A percentile compares a stretch with the other conserved stretches of the same genome.
Conservation (phyloP, 2,797 vertebrate species). For the Hemibagrus guttatus region DNA sequence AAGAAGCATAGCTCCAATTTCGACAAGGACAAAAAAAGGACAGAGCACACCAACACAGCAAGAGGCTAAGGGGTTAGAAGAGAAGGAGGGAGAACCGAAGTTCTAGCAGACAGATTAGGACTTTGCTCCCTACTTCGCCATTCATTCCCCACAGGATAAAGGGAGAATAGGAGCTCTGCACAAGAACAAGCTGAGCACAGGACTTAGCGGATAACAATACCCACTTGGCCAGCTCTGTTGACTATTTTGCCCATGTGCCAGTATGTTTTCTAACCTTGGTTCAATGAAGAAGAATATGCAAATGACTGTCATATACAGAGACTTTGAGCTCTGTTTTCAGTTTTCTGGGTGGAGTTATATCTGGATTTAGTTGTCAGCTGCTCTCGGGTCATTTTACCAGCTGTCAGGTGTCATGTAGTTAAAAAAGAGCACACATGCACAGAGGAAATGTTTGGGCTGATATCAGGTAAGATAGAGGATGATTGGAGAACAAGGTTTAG, state of each 20-base stretch:
- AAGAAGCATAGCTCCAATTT: constrained; percentile 46
- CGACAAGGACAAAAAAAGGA: constrained; percentile 42
- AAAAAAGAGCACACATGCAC: constrained; percentile 52
- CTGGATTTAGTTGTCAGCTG: constrained; percentile 38
- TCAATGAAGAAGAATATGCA: constrained; percentile 42
- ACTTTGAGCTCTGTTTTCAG: constrained; percentile 11
- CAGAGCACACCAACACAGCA: constrained; percentile 44
- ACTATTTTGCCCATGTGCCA: constrained; percentile 48
- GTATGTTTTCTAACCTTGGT: constrained; percentile 56
- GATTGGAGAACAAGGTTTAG: constrained; percentile 22
- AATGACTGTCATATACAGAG: constrained; percentile 41
- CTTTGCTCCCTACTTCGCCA: constrained; percentile 37
- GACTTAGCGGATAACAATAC: constrained; percentile 48
- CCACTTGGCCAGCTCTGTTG: constrained; percentile 44
- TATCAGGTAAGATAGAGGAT: constrained; percentile 28
- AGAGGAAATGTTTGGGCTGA: constrained; percentile 41
- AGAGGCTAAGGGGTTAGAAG: constrained; percentile 37
- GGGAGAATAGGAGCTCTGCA: constrained; percentile 44
- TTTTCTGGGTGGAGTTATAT: constrained; percentile 34
- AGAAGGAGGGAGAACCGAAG: constrained; percentile 19
- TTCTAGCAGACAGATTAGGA: constrained; percentile 25
- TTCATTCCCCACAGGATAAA: constrained; percentile 49
- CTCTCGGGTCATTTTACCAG: constrained; percentile 47
- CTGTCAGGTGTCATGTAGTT: constrained; percentile 52
- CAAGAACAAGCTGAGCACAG: constrained; percentile 41